Percentiles rank a stretch among this genome's conserved stretches.
Evolutionary conservation across 2,888 invertebrate species (phyloP).

Genomic region (Vesta saturnalis): DNA sequence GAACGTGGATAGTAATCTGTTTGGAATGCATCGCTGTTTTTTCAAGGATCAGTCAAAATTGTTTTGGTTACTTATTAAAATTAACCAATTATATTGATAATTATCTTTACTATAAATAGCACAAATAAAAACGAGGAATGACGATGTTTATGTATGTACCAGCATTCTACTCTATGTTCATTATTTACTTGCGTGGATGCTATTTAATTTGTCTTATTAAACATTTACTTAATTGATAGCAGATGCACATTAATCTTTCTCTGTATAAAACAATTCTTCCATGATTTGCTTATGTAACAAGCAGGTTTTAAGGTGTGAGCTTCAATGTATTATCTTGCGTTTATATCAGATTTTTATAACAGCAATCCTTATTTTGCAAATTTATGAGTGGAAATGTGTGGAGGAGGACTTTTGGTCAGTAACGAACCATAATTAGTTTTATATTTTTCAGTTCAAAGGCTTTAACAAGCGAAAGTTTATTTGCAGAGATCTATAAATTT

Average conservation of each 20-base stretch:
- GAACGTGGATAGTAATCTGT: background rate
- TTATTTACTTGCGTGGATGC: background rate
- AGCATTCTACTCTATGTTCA: background rate
- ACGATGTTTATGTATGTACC: background rate
- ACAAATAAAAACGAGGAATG: background rate
- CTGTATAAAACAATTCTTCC: background rate
- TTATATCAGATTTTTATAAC: too few species aligned
- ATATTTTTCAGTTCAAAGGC: too few species aligned
- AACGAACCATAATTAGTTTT: too few species aligned
- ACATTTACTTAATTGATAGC: constrained; percentile 6
- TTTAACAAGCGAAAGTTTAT: too few species aligned
- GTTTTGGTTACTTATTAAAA: constrained; percentile 3
- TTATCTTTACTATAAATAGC: background rate
- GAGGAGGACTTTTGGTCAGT: too few species aligned
- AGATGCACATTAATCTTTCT: background rate
- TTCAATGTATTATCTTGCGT: too few species aligned
- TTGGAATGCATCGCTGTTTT: background rate
- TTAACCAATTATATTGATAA: background rate
- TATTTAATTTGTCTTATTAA: constrained; percentile 4
- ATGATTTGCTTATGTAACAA: too few species aligned
- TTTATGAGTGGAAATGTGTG: too few species aligned
- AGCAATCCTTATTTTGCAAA: too few species aligned
- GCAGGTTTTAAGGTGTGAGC: too few species aligned
- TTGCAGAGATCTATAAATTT: too few species aligned
- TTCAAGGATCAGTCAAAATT: background rate